Base-by-base conservation (phyloP, 2,797 vertebrate genomes). In the Acrossocheilus fasciatus region DNA sequence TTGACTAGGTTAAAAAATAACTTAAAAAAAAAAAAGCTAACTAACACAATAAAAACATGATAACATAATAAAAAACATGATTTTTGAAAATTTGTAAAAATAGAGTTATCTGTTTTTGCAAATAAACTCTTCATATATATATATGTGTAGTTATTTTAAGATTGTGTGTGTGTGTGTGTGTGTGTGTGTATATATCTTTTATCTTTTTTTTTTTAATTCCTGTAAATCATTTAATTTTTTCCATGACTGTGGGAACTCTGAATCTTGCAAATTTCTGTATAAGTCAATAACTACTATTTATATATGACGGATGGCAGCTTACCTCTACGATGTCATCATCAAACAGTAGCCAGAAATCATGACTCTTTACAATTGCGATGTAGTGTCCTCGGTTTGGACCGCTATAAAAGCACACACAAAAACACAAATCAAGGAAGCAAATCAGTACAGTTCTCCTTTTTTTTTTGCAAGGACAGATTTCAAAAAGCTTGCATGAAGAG, bases 321-420 rank as follows among this genome's bases (percentile, higher is more conserved):
- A 97, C 97, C 96, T 97, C 96, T 92, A 97, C 96, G 74, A 97
- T 97, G 93, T 97, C 97, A 11, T 97, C 97, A 75, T 97, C 97
- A 90, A 97, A 97, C 90, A 97, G 92, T 47, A 97, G 95, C 97
- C 97, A 97, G 94, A 97, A 97, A 91, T 97, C 97, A 1, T 97
- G 97, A 91, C 97, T 97, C 94, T 97, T 97, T 91, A 97, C 97
- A 75, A 97, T 97, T 83, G 97, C 97, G 69, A 97, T 97, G 90
- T 97, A 97, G 93, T 97, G 97, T 54, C 97, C 97, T 6, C 96
- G 94, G 89, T 97, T 97, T 0, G 97, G 97, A 88, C 97, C 97
- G 43, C 97, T 97, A 89, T 45, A 73, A 87, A 70, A 59, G 34
- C 20, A 59, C 34, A 45, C 9, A 50, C 6, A 30, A 4, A 52